phyloP scores from a whole-genome alignment of 2,797 vertebrate genomes.

The Danio choprae region DNA sequence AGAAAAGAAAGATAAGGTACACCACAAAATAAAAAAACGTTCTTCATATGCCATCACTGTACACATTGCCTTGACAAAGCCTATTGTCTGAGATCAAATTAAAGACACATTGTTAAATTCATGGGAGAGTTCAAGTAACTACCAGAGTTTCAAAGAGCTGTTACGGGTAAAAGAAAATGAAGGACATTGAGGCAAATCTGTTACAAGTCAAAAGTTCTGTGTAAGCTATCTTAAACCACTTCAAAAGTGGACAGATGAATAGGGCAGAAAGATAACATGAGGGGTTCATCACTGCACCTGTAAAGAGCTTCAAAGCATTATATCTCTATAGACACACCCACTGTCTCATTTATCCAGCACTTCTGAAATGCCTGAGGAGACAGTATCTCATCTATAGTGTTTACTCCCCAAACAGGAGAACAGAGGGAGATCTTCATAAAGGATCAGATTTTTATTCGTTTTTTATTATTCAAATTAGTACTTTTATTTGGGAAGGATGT shows the following conservation, averaged over 20 bases:
- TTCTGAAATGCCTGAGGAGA: background rate
- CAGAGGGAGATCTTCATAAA: background rate
- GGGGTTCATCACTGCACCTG: background rate
- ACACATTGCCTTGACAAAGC: background rate
- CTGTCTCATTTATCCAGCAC: conserved; percentile 7
- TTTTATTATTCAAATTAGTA: too few species aligned
- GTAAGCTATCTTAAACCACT: conserved; percentile 19
- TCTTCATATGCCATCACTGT: conserved; percentile 9
- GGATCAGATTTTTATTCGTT: background rate
- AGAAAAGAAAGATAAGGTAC: conserved; percentile 9
- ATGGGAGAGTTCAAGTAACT: conserved; percentile 39
- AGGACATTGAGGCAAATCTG: conserved; percentile 3
- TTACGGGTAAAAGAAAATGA: conserved; percentile 18
- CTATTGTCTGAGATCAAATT: conserved; percentile 28
- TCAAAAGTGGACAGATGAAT: conserved; percentile 25
- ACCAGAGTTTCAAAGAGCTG: conserved; percentile 25
- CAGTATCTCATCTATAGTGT: background rate
- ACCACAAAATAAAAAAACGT: conserved; percentile 34
- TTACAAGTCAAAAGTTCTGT: conserved; percentile 28
- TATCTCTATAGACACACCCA: background rate
- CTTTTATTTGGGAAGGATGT: too few species aligned
- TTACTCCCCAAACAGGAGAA: conserved; percentile 3
- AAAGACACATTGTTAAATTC: conserved; percentile 34
- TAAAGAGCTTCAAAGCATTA: conserved; percentile 25
- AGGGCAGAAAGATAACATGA: conserved; percentile 33